Evolutionary conservation across 2,113 vertebrate genomes (phyloP).

Genomic region (Dasyurus viverrinus): DNA sequence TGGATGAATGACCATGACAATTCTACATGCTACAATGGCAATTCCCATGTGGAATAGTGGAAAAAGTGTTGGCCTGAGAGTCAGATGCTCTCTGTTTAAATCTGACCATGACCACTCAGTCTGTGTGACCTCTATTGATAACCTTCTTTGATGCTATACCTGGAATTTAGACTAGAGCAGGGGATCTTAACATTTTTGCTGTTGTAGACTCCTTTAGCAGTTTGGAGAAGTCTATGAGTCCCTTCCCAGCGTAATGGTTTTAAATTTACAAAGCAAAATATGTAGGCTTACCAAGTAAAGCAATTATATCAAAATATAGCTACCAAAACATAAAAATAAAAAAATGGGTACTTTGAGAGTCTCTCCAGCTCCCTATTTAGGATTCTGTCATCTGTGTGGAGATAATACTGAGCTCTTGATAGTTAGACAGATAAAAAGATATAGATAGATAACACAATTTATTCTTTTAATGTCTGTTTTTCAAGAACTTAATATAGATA

Average conservation of each 20-base stretch:
- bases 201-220: background rate
- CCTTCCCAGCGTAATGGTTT: background rate
- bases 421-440: background rate
- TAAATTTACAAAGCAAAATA: background rate
- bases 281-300: background rate
- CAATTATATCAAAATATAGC: background rate
- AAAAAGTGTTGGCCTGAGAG: background rate
- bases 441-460: background rate
- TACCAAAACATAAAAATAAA: background rate
- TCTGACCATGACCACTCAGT: background rate
- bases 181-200: background rate
- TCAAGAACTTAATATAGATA: no score
- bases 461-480: background rate
- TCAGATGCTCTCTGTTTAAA: background rate
- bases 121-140: background rate
- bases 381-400: background rate
- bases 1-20: background rate
- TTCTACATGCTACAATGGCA: background rate
- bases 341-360: background rate
- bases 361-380: background rate
- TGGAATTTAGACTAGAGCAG: background rate
- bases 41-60: background rate
- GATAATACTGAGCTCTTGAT: background rate
- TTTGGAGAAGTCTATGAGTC: background rate
- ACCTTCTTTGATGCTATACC: background rate